A percentile compares a stretch with the other conserved stretches of the same genome.
phyloP scores from a whole-genome alignment of 2,888 invertebrate genomes.

The Doris montereyensis region DNA sequence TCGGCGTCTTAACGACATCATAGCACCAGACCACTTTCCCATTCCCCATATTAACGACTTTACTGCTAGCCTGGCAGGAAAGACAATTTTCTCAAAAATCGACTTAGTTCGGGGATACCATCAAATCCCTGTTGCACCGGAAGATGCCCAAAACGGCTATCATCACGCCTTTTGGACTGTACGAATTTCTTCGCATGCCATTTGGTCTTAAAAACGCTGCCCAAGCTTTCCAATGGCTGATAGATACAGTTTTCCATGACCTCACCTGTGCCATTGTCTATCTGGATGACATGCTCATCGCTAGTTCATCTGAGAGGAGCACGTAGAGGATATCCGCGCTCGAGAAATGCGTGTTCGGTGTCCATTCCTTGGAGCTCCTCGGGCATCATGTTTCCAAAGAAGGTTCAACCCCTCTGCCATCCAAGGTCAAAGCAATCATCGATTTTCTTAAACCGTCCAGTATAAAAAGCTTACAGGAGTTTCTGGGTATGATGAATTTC shows the following conservation, averaged over 20 bases:
- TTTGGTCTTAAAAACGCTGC: slow-evolving; percentile 27
- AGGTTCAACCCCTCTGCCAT: background rate
- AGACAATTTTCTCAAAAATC: too few species aligned
- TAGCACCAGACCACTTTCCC: slow-evolving; percentile 21
- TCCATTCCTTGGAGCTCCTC: background rate
- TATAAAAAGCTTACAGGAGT: too few species aligned
- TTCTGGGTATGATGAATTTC: too few species aligned
- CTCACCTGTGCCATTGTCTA: background rate
- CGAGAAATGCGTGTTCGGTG: slow-evolving; percentile 10
- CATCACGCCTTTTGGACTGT: slow-evolving; percentile 27
- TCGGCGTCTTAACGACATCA: slow-evolving; percentile 8
- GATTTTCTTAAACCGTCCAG: background rate
- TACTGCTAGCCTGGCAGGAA: slow-evolving; percentile 8
- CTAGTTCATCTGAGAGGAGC: background rate
- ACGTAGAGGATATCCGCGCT: background rate
- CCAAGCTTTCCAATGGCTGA: slow-evolving; percentile 31
- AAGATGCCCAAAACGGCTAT: slow-evolving; percentile 18
- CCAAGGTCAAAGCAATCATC: background rate
- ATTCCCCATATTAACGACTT: slow-evolving; percentile 34
- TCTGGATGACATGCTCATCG: slow-evolving; percentile 3
- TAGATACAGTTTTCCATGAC: slow-evolving; percentile 3
- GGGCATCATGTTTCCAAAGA: background rate
- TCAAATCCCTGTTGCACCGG: slow-evolving; percentile 26
- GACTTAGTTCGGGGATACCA: slow-evolving; percentile 27
- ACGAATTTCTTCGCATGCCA: slow-evolving; percentile 24